Evolutionary conservation across 2,113 vertebrate genomes (phyloP).

Genomic region (Vidua chalybeata): DNA sequence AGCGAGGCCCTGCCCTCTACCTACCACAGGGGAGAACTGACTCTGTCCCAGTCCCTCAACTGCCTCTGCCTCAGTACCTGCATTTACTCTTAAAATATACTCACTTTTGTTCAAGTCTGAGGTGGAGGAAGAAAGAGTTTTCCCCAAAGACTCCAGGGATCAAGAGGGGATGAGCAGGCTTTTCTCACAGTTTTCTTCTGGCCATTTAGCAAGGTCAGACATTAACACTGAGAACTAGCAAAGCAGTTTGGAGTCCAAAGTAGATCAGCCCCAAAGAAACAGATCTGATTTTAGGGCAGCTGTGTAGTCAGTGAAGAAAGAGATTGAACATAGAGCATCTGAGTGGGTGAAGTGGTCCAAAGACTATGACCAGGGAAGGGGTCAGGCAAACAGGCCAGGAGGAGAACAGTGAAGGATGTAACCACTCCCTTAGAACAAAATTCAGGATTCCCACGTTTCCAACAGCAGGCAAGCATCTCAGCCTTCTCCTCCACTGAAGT

Average conservation of each 20-base stretch:
- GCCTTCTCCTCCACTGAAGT: background rate
- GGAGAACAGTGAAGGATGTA: background rate
- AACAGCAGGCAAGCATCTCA: background rate
- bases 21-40: slow-evolving; percentile 3
- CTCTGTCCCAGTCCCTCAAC: background rate
- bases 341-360: background rate
- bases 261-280: background rate
- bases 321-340: fast-evolving
- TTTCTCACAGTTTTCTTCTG: background rate
- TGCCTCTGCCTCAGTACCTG: background rate
- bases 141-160: background rate
- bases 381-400: background rate
- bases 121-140: background rate
- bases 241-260: background rate
- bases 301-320: background rate
- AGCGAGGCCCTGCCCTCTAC: slow-evolving; percentile 43
- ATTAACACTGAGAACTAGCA: background rate
- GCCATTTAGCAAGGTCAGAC: background rate
- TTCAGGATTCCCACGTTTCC: background rate
- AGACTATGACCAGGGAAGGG: background rate
- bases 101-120: background rate
- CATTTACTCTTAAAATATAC: background rate
- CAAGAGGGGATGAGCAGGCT: background rate
- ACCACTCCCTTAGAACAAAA: background rate
- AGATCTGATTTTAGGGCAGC: background rate